Conservation (phyloP, 2,113 vertebrate genomes). For the Phasianus colchicus region DNA sequence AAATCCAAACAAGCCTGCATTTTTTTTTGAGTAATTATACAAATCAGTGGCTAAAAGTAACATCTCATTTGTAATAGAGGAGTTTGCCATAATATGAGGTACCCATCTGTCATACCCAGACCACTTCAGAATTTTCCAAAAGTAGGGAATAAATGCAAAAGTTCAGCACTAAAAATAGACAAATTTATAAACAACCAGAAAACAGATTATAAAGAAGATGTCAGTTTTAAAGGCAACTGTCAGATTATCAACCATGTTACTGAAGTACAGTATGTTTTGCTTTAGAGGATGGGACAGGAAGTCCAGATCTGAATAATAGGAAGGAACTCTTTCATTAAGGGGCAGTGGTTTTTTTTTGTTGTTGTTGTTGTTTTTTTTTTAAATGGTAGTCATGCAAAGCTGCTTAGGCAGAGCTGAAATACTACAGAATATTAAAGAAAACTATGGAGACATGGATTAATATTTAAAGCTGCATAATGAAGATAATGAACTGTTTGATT, state of each 20-base stretch:
- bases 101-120: not conserved
- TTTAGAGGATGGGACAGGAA: not conserved
- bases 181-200: not conserved
- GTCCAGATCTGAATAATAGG: conserved; percentile 37
- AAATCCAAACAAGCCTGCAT: not conserved
- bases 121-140: not conserved
- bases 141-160: not conserved
- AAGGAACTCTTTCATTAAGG: conserved; percentile 41
- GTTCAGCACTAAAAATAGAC: not conserved
- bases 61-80: not conserved
- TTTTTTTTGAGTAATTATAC: conserved; percentile 5
- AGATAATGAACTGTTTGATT: not conserved
- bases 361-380: not conserved
- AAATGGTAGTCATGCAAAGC: not conserved
- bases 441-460: not conserved
- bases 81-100: not conserved
- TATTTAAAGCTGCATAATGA: not conserved
- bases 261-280: not conserved
- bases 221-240: not conserved
- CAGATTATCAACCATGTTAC: not conserved
- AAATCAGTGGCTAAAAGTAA: not conserved
- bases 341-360: not conserved
- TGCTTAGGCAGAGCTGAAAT: not conserved
- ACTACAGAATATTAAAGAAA: not conserved
- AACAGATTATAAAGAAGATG: not conserved